Percentiles rank a stretch among this genome's conserved stretches.
Conservation (phyloP, 2,113 vertebrate species). For the Eretmochelys imbricata region DNA sequence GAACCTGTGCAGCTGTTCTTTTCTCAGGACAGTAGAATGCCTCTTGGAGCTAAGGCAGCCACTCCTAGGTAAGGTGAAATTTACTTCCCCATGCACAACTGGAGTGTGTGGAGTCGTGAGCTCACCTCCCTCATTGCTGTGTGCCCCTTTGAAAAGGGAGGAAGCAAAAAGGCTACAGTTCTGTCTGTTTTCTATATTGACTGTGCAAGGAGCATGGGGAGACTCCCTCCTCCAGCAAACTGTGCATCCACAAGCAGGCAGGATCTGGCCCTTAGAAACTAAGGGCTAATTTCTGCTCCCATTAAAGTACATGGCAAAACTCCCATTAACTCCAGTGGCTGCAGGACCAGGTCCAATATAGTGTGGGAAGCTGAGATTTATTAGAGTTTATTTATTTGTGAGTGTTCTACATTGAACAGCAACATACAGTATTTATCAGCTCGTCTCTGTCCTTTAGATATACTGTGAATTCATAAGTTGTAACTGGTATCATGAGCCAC, state of each 20-base stretch:
- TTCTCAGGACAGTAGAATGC: not conserved
- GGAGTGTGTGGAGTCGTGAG: not conserved
- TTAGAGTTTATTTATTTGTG: not conserved
- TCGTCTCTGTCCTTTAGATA: not conserved
- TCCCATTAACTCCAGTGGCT: not conserved
- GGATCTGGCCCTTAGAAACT: not conserved
- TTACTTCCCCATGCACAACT: not conserved
- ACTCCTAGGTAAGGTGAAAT: not conserved
- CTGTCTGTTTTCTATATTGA: not conserved
- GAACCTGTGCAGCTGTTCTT: not conserved
- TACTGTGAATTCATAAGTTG: not conserved
- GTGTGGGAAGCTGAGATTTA: not conserved
- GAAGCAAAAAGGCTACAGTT: not conserved
- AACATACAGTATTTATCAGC: not conserved
- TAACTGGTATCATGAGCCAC: not conserved
- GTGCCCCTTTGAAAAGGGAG: not conserved
- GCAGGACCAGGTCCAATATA: not conserved
- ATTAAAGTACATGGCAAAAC: not conserved
- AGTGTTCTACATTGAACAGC: not conserved
- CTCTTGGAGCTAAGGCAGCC: not conserved
- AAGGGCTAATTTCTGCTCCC: not conserved
- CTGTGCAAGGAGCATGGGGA: not conserved
- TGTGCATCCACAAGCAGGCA: not conserved
- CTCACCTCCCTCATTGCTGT: not conserved
- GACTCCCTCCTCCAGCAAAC: not conserved